Base-by-base conservation (phyloP, 2,113 vertebrate genomes). In the Caracal caracal region DNA sequence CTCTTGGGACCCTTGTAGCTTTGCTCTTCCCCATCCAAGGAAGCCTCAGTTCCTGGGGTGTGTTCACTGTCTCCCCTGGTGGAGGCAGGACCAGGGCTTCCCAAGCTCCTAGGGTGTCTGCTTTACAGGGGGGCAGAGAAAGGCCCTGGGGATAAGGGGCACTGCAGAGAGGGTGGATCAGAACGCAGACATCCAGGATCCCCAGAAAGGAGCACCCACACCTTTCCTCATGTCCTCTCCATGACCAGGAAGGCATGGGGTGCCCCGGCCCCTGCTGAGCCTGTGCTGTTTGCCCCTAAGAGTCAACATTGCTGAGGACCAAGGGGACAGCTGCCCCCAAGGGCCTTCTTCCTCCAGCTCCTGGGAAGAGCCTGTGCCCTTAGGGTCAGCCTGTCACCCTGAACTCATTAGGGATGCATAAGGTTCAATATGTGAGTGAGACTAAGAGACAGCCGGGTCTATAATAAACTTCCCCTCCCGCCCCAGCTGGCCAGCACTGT, bases 401-500 rank as follows among this genome's bases (percentile, higher is more conserved):
- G 35, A 91, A 19, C 30, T 79, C 73, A 51, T 97, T 93, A 94
- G 92, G 28, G 87, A 73, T 73, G 30, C 28, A 76, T 88, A 70
- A 87, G 15, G 88, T 93, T 75, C 70, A 26, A 51, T 70, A 81
- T 15, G 22, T 43, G 94, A 91, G 90, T 66, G 87, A 94, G 96
- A 88, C 88, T 78, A 7, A 24, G 85, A 97, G 96, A 87, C 2
- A 0, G 17, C 79, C 0, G 7, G 35, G 75, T 71, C 80, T 94
- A 2, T 96, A 59, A 65, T 56, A 88, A 96, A 65, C 61, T 13
- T 63, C 22, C 78, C 80, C 88, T 87, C 63, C 76, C 0, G 1
- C 56, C 68, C 79, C 4, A 7, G 83, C 97, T 66, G 91, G 66
- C 66, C 11, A 1, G 82, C 59, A 11, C 78, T 7, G 10, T 49